These are phyloP conservation scores for Morone saxatilis DNA, from an alignment of 2,113 vertebrate species.

Conservation along the genomic window DNA sequence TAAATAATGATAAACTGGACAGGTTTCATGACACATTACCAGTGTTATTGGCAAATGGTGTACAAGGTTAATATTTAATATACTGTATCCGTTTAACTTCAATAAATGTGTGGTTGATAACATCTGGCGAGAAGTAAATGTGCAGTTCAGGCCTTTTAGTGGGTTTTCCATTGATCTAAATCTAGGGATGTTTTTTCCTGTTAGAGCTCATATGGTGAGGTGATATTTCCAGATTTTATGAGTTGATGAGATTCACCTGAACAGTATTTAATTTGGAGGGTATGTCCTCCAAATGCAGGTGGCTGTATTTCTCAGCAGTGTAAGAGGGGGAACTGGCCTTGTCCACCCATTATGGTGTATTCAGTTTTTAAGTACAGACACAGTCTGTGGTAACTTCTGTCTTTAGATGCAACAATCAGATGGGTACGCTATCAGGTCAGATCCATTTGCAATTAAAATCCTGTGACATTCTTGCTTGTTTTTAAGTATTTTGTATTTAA, in stretches of 20 bases:
- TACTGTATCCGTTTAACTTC: neutral
- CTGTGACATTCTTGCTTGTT: neutral
- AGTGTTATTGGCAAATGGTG: neutral
- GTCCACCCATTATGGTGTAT: neutral
- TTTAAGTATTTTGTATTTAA: neutral
- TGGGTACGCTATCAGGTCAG: neutral
- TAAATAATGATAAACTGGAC: neutral
- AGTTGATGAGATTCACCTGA: neutral
- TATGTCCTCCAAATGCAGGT: neutral
- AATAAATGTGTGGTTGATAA: neutral
- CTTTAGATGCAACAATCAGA: no score
- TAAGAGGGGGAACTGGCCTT: neutral
- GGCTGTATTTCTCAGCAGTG: neutral
- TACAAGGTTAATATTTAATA: slow-evolving; percentile 1
- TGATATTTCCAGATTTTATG: neutral
- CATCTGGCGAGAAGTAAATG: no score
- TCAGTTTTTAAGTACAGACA: neutral
- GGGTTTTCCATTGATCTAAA: neutral
- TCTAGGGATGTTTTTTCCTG: neutral
- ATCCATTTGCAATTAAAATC: no score
- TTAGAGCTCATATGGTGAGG: neutral
- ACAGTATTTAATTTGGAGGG: neutral
- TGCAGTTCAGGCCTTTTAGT: no score
- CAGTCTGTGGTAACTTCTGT: neutral
- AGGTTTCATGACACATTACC: neutral